These are phyloP conservation scores for Epistrophella euchroma DNA, from an alignment of 2,888 invertebrate genomes.

Conservation along the genomic window DNA sequence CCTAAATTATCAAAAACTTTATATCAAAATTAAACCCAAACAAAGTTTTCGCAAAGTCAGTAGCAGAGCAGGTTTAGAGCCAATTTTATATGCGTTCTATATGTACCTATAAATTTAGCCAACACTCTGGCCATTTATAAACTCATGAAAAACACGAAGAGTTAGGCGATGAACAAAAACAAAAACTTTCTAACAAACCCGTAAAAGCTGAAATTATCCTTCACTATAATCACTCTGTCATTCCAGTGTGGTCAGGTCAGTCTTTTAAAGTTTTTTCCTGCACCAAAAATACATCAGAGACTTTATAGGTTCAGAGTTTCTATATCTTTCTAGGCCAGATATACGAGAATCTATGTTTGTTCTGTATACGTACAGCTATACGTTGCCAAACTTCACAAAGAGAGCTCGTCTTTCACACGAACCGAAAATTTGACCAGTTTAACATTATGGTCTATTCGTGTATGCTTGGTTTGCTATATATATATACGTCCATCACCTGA, in stretches of 20 bases:
- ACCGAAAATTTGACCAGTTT: conserved; percentile 63
- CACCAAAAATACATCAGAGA: not conserved
- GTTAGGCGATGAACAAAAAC: not conserved
- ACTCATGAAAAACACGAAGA: not conserved
- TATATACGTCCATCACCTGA: conserved; percentile 59
- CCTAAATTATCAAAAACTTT: not conserved
- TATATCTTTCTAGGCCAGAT: conserved; percentile 32
- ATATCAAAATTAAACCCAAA: not conserved
- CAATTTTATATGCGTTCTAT: conserved; percentile 5
- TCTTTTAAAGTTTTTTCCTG: conserved; percentile 35
- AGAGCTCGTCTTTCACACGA: conserved; percentile 66
- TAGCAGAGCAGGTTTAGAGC: conserved; percentile 1
- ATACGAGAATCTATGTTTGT: conserved; percentile 22
- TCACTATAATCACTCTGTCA: conserved; percentile 63
- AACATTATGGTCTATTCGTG: conserved; percentile 24
- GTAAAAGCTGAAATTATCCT: conserved; percentile 51
- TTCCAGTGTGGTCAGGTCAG: conserved; percentile 45
- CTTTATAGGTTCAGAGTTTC: not conserved
- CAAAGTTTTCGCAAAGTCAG: not conserved
- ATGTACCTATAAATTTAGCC: not conserved
- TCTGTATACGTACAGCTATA: not conserved
- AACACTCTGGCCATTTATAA: not conserved
- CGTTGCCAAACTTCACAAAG: conserved; percentile 37
- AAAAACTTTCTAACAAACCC: conserved; percentile 18
- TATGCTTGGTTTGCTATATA: not conserved